Base-by-base conservation (phyloP, 2,113 vertebrate genomes). In the Elaphurus davidianus region DNA sequence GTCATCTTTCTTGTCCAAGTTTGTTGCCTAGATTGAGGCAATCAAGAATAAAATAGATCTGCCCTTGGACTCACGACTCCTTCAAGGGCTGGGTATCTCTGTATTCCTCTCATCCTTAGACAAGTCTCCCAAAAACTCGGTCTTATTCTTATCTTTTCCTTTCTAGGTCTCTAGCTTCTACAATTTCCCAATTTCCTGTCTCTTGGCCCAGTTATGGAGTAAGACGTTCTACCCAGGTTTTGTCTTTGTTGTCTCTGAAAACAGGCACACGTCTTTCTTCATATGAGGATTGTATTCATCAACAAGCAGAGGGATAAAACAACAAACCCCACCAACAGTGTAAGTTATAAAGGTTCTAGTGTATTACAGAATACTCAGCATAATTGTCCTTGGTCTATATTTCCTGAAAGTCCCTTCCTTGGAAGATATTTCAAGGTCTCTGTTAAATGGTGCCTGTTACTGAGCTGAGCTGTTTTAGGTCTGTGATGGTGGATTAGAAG, bases 1-100 rank as follows among this genome's bases (percentile, higher is more conserved):
- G 87, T 93, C 95, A 89, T 95, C 95, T 87, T 96, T 96, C 74
- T 82, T 47, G 54, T 71, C 67, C 96, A 91, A 9, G 55, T 87
- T 82, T 87, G 85, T 45, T 94, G 83, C 83, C 59, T 59, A 64
- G 87, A 93, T 45, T 82, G 93, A 91, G 52, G 83, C 87, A 93
- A 74, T 95, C 91, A 96, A 64, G 94, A 91, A 94, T 79, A 52
- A 96, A 64, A 91, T 64, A 91, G 87, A 83, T 54, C 25, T 78
- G 94, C 71, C 90, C 79, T 93, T 84, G 90, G 60, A 92, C 40
- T 91, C 28, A 2, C 0, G 47, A 74, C 52, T 93, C 62, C 74
- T 92, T 97, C 62, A 91, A 87, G 67, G 67, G 28, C 57, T 47
- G 40, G 23, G 33, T 91, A 16, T 30, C 27, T 19, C 27, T 7